A percentile compares a stretch with the other conserved stretches of the same genome.
Evolutionary conservation across 64 coral and sea anemone species (phyloP).

Genomic region (Stichodactyla helianthus): DNA sequence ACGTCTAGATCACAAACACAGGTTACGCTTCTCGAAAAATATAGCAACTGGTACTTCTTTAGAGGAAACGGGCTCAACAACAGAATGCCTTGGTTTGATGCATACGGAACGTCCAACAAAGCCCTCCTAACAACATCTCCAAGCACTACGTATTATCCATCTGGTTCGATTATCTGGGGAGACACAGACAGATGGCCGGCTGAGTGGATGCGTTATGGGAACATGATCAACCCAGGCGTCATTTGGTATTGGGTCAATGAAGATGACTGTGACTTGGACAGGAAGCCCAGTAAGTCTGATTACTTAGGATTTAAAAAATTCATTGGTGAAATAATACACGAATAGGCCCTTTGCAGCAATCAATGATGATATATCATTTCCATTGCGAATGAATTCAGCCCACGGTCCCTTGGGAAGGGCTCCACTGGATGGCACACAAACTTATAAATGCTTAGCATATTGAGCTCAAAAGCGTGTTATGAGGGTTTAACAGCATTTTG

Average conservation of each 20-base stretch:
- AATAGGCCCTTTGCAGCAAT: no score
- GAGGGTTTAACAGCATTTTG: no score
- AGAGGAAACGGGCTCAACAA: slow-evolving; percentile 31
- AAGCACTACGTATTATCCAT: slow-evolving; percentile 18
- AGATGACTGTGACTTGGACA: slow-evolving; percentile 69
- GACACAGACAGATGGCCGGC: slow-evolving; percentile 43
- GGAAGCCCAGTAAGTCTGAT: slow-evolving; percentile 45
- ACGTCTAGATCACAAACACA: slow-evolving; percentile 24
- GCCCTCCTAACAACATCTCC: slow-evolving; percentile 52
- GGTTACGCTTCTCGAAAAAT: slow-evolving; percentile 40
- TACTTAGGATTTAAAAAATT: not conserved
- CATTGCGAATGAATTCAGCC: no score
- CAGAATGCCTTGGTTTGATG: slow-evolving; percentile 79
- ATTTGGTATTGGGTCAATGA: slow-evolving; percentile 90
- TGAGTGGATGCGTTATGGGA: slow-evolving; percentile 48
- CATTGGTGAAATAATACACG: not conserved
- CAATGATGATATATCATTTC: no score
- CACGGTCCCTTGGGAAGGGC: no score
- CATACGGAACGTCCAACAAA: slow-evolving; percentile 29
- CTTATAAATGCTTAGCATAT: no score
- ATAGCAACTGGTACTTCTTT: slow-evolving; percentile 37
- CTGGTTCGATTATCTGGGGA: slow-evolving; percentile 62
- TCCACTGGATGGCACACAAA: no score
- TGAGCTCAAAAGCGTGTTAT: no score
- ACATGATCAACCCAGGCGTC: slow-evolving; percentile 59